Evolutionary conservation across 1,140 invertebrate genomes (phyloP).

Genomic region (Dreissena rostriformis): DNA sequence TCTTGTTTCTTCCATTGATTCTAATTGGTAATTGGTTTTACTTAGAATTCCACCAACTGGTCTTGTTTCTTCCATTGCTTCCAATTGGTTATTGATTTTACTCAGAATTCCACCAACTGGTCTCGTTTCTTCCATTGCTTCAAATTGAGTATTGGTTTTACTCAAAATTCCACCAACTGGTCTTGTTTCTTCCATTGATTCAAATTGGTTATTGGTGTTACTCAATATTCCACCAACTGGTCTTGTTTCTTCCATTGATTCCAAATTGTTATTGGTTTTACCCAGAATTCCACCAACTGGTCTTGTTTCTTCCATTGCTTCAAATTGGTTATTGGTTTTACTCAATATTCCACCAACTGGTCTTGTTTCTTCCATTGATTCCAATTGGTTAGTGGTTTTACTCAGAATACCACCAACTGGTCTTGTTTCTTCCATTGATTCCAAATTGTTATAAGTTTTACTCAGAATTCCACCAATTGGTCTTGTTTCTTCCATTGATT

Average conservation of each 20-base stretch:
- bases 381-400: background rate
- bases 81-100: background rate
- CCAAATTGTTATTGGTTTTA: no score
- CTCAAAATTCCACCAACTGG: no score
- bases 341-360: conserved; percentile 19
- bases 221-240: conserved; percentile 14
- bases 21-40: background rate
- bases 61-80: background rate
- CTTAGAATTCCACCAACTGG: background rate
- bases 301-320: no score
- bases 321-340: background rate
- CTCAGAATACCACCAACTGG: background rate
- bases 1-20: background rate
- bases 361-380: conserved; percentile 25
- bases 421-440: background rate
- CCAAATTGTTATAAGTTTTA: background rate
- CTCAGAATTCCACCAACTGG: conserved; percentile 19
- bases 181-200: no score
- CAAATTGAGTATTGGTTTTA: no score
- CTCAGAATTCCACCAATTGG: conserved; percentile 35
- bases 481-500: conserved; percentile 40
- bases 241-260: conserved; percentile 21
- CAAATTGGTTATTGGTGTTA: background rate
- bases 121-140: conserved; percentile 17
- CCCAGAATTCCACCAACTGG: no score